Evolutionary conservation across 1,140 invertebrate species (phyloP).

Genomic region (Monochamus saltuarius): DNA sequence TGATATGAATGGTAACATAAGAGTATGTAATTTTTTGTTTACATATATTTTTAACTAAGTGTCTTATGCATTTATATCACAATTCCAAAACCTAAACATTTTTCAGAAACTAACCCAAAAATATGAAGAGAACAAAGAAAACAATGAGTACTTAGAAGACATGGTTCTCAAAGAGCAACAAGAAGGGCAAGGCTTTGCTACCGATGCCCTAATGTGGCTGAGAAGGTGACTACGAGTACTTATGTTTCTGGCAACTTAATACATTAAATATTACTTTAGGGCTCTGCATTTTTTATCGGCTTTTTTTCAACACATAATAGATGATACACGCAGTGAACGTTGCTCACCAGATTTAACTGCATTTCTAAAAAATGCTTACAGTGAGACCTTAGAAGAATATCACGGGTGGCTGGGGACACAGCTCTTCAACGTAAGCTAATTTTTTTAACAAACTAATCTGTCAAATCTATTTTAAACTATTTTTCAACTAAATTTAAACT

Average conservation of each 20-base stretch:
- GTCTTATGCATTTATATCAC: too few relatives aligned
- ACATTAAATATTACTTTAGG: conserved; percentile 50
- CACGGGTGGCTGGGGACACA: conserved; percentile 69
- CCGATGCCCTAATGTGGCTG: conserved; percentile 66
- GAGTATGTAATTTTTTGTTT: too few relatives aligned
- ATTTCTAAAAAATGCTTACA: conserved; percentile 62
- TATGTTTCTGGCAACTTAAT: too few relatives aligned
- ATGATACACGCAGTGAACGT: conserved; percentile 53
- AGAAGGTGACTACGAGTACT: conserved; percentile 56
- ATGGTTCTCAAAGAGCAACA: conserved; percentile 62
- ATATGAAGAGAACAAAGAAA: conserved; percentile 56
- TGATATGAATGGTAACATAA: too few relatives aligned
- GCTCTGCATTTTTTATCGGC: conserved; percentile 62
- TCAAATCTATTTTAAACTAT: not conserved
- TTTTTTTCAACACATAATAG: conserved; percentile 60
- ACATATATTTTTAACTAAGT: too few relatives aligned
- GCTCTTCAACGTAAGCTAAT: conserved; percentile 61
- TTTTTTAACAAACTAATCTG: not conserved
- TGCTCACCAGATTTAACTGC: conserved; percentile 57
- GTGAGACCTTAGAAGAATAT: conserved; percentile 62
- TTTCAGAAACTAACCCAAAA: conserved; percentile 64
- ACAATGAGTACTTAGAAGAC: conserved; percentile 63
- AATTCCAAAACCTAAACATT: too few relatives aligned
- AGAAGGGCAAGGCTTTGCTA: conserved; percentile 54
- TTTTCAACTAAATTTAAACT: not conserved